These are phyloP conservation scores for Chrysemys picta DNA, from an alignment of 2,113 vertebrate genomes.

Conservation along the genomic window DNA sequence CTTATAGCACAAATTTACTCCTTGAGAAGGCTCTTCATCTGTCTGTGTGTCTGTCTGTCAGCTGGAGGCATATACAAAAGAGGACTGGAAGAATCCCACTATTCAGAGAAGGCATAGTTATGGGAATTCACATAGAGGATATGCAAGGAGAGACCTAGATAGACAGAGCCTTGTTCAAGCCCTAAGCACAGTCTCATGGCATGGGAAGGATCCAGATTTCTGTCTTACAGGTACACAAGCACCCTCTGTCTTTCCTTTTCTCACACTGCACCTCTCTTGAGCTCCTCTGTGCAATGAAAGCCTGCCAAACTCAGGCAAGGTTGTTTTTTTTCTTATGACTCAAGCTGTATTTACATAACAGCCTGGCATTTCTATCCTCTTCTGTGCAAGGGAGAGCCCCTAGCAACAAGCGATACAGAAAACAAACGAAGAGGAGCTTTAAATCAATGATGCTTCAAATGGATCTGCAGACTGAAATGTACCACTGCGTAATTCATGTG, in stretches of 20 bases:
- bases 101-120: neutral
- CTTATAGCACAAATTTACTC: neutral
- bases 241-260: neutral
- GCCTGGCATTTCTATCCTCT: neutral
- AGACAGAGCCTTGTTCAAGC: neutral
- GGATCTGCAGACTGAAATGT: fast-evolving
- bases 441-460: fast-evolving
- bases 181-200: neutral
- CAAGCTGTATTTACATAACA: neutral
- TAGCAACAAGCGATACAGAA: neutral
- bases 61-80: neutral
- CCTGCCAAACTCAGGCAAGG: neutral
- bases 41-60: neutral
- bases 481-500: fast-evolving
- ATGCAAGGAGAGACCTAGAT: neutral
- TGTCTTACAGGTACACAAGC: neutral
- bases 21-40: neutral
- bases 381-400: neutral
- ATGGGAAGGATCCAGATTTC: neutral
- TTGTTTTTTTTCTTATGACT: neutral
- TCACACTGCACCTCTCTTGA: neutral
- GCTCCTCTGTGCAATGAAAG: neutral
- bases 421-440: neutral
- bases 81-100: neutral
- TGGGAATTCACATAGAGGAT: neutral